Base-by-base conservation (phyloP, 2,113 vertebrate genomes). In the Chionis minor region DNA sequence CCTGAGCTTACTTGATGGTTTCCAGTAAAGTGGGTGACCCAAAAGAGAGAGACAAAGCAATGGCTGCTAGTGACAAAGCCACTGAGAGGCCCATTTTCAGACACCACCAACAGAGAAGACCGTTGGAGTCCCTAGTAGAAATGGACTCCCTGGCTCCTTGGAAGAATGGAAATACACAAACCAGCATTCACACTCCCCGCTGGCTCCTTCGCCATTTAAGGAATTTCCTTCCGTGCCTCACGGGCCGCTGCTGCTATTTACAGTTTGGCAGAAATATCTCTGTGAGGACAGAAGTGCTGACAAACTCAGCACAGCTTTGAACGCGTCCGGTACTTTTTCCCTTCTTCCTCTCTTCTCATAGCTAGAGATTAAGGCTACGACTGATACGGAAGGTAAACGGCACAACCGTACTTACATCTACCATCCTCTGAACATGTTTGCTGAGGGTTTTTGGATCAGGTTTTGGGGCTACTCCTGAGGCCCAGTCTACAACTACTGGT, bases 381-480 rank as follows among this genome's bases (percentile, higher is more conserved):
- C 40, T 30, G 52, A 49, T 9, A 47, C 0, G 6, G 26, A 80
- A 75, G 52, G 38, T 61, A 84, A 67, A 63, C 2, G 4, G 49
- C 49, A 55, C 42, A 72, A 10, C 32, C 65, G 67, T 95, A 98
- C 99, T 99, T 97, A 99, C 99, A 83, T 99, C 99, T 95, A 99
- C 99, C 99, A 99, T 99, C 95, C 99, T 98, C 97, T 99, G 99
- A 84, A 99, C 99, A 0, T 99, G 99, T 95, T 99, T 99, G 98
- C 99, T 99, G 96, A 99, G 99, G 66, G 99, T 99, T 98, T 99
- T 99, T 47, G 99, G 99, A 91, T 99, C 99, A 4, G 99, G 99
- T 97, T 99, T 99, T 52, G 99, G 99, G 83, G 99, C 98, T 47
- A 99, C 98, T 90, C 99, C 99, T 28, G 99, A 98, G 54, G 99